These are phyloP conservation scores for Rotaria sp. DNA, from an alignment of 2,888 invertebrate species.

Conservation along the genomic window DNA sequence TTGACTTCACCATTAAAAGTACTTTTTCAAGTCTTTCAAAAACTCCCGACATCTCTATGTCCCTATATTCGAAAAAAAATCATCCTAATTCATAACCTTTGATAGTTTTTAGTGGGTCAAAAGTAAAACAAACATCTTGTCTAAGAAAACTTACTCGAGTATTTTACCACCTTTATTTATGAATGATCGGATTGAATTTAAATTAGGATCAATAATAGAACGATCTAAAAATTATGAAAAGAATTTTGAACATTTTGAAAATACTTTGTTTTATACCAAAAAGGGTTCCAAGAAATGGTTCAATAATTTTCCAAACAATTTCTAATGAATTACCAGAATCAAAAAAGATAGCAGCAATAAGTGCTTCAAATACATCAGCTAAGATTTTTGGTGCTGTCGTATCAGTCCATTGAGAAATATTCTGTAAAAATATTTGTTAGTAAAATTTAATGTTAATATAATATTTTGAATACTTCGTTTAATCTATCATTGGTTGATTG, in stretches of 20 bases:
- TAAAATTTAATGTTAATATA: background rate
- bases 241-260: background rate
- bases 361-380: slow-evolving; percentile 39
- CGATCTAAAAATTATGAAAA: background rate
- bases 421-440: background rate
- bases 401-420: too few relatives aligned
- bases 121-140: too few relatives aligned
- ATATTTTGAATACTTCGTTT: background rate
- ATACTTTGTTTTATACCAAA: background rate
- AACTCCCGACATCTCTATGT: too few relatives aligned
- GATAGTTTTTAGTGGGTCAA: too few relatives aligned
- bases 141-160: background rate
- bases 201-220: background rate
- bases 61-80: too few relatives aligned
- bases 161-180: background rate
- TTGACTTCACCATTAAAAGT: too few relatives aligned
- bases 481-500: too few relatives aligned
- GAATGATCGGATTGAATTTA: background rate
- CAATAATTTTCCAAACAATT: slow-evolving; percentile 33
- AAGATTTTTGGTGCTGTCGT: slow-evolving; percentile 23
- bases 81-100: too few relatives aligned
- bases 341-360: slow-evolving; percentile 37
- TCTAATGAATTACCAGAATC: slow-evolving; percentile 32
- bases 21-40: too few relatives aligned
- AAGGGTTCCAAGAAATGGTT: slow-evolving; percentile 28